phyloP scores from a whole-genome alignment of 2,113 vertebrate genomes.

The Salvator merianae region DNA sequence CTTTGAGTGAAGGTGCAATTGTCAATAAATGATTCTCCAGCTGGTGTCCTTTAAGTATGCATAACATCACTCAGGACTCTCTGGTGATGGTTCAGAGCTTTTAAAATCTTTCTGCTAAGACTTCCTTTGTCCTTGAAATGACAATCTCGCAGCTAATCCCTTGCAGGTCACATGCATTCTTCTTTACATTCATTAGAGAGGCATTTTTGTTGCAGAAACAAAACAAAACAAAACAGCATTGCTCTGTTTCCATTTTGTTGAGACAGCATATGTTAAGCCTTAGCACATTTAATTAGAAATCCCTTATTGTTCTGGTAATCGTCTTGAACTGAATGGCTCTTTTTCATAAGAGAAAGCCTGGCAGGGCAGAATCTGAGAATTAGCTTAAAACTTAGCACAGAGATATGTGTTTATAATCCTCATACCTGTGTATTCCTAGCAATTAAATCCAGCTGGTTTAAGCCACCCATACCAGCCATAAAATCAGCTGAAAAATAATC shows the following conservation, averaged over 20 bases:
- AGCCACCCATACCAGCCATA: not conserved
- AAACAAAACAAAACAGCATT: not conserved
- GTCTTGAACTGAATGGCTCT: not conserved
- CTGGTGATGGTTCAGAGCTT: not conserved
- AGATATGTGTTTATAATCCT: not conserved
- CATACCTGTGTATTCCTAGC: not conserved
- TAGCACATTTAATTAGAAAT: not conserved
- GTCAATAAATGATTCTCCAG: slow-evolving; percentile 13
- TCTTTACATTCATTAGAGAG: not conserved
- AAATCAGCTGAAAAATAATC: too few relatives aligned
- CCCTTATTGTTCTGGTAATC: not conserved
- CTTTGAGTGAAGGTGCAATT: slow-evolving; percentile 16
- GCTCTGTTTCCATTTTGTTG: not conserved
- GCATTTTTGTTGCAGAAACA: slow-evolving; percentile 8
- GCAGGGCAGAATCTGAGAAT: not conserved
- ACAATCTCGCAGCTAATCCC: not conserved
- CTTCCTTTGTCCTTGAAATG: slow-evolving; percentile 11
- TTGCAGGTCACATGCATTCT: not conserved
- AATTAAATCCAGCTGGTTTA: not conserved
- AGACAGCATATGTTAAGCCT: not conserved
- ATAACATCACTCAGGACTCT: not conserved
- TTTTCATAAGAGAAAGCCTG: not conserved
- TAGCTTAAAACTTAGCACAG: not conserved
- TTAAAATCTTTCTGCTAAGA: slow-evolving; percentile 3
- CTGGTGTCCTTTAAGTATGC: not conserved